Evolutionary conservation across 1,140 invertebrate genomes (phyloP).

Genomic region (Drosophila pruinosa): DNA sequence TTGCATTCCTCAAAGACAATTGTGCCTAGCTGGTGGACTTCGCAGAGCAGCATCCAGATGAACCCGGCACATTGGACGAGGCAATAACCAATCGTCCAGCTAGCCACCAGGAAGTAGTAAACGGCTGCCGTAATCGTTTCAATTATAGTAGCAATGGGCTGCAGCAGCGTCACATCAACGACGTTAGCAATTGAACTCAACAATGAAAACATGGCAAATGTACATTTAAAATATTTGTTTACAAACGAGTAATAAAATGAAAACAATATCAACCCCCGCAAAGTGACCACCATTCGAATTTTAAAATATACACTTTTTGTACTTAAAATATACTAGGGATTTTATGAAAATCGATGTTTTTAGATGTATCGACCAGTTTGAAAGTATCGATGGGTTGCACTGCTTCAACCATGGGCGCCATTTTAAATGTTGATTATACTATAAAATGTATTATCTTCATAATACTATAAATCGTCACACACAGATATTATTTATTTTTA

Average conservation of each 20-base stretch:
- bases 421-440: neutral
- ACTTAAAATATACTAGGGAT: neutral
- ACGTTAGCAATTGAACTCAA: slow-evolving; percentile 2
- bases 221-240: slow-evolving; percentile 7
- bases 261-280: slow-evolving; percentile 8
- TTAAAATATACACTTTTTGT: too few species aligned
- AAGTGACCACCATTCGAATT: neutral
- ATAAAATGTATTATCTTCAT: neutral
- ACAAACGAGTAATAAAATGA: slow-evolving; percentile 34
- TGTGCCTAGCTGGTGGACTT: neutral
- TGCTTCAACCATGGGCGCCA: neutral
- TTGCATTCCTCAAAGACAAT: neutral
- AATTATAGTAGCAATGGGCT: slow-evolving; percentile 25
- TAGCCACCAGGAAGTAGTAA: slow-evolving; percentile 52
- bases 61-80: slow-evolving; percentile 28
- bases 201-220: slow-evolving; percentile 37
- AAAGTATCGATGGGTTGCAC: neutral
- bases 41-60: slow-evolving; percentile 26
- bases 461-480: neutral
- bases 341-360: too few species aligned
- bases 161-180: slow-evolving; percentile 35
- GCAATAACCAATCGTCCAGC: slow-evolving; percentile 52
- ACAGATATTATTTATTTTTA: neutral
- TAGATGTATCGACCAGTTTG: neutral
- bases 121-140: slow-evolving; percentile 23